Percentiles rank a stretch among this genome's conserved stretches.
Evolutionary conservation across 2,888 invertebrate species (phyloP).

Genomic region (Homarus gammarus): DNA sequence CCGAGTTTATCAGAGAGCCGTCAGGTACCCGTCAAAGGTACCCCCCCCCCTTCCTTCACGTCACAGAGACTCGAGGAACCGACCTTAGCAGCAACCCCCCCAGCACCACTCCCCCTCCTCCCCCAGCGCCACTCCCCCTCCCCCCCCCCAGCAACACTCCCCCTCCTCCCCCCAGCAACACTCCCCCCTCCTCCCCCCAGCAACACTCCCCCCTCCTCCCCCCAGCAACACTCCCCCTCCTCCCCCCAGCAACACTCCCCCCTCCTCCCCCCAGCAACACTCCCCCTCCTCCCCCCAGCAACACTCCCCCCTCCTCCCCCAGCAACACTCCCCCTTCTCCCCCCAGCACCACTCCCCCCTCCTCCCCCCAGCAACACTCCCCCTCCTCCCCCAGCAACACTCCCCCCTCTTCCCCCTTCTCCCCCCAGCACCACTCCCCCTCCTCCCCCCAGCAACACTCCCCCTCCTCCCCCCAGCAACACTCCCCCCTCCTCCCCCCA

Average conservation of each 20-base stretch:
- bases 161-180: no score
- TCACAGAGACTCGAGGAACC: neutral
- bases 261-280: neutral
- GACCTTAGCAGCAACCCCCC: neutral
- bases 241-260: neutral
- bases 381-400: no score
- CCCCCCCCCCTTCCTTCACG: no score
- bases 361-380: neutral
- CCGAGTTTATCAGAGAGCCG: neutral
- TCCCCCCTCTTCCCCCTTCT: no score
- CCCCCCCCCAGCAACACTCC: neutral
- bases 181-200: constrained; percentile 1
- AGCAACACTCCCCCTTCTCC: neutral
- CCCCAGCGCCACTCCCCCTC: neutral
- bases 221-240: neutral
- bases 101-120: neutral
- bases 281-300: no score
- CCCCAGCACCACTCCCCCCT: neutral
- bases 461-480: neutral
- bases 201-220: no score
- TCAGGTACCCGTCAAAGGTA: neutral
- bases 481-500: no score
- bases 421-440: no score
- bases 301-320: no score
- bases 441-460: neutral